phyloP scores from a whole-genome alignment of 1,140 invertebrate genomes.

The Prorops nasuta region DNA sequence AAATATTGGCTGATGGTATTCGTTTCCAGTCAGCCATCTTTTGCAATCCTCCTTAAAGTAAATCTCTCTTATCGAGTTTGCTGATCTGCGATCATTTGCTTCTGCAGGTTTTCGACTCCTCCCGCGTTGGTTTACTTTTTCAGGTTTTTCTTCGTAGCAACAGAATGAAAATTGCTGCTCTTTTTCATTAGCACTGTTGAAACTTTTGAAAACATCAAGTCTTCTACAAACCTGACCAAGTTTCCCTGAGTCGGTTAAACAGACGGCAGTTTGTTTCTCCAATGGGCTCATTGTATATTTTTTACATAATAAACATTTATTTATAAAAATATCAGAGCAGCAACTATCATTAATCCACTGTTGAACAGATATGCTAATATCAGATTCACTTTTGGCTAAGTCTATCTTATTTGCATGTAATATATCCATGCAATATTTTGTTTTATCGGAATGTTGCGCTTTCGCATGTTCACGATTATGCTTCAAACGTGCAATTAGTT shows the following conservation, averaged over 20 bases:
- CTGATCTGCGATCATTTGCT: conserved; percentile 58
- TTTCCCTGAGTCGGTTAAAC: conserved; percentile 19
- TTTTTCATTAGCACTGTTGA: conserved; percentile 12
- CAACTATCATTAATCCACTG: conserved; percentile 55
- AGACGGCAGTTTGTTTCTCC: conserved; percentile 25
- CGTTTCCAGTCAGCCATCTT: conserved; percentile 43
- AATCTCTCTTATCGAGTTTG: conserved; percentile 33
- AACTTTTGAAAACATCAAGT: conserved; percentile 38
- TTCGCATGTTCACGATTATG: conserved; percentile 28
- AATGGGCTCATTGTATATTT: conserved; percentile 13
- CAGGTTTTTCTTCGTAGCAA: conserved; percentile 23
- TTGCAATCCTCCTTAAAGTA: conserved; percentile 39
- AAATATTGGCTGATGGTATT: conserved; percentile 44
- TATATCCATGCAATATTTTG: conserved; percentile 26
- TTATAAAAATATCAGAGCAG: conserved; percentile 43
- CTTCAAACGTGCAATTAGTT: conserved; percentile 38
- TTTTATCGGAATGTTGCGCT: conserved; percentile 25
- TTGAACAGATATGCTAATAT: conserved; percentile 32
- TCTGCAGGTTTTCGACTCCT: too few species aligned
- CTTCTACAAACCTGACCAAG: conserved; percentile 32
- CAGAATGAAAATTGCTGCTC: conserved; percentile 28
- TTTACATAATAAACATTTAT: conserved; percentile 44
- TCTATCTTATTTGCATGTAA: conserved; percentile 22
- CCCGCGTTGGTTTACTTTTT: conserved; percentile 20
- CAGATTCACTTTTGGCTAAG: conserved; percentile 11